These are phyloP conservation scores for Callipepla californica DNA, from an alignment of 2,113 vertebrate species.

Conservation along the genomic window DNA sequence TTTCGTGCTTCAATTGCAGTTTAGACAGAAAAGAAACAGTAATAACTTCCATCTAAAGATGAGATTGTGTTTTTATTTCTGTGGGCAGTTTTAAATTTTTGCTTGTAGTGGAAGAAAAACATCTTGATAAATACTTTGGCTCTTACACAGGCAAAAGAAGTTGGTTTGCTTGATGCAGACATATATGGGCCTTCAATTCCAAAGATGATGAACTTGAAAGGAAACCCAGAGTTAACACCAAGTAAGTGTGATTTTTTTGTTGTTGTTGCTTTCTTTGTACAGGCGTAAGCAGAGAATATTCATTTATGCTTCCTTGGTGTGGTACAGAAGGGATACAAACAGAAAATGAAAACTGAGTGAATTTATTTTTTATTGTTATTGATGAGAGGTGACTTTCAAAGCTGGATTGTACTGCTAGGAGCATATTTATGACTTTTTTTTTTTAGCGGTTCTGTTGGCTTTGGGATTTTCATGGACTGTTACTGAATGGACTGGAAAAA, in stretches of 20 bases:
- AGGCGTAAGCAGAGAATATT: background rate
- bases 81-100: background rate
- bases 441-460: background rate
- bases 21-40: background rate
- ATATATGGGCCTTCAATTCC: conserved; percentile 94
- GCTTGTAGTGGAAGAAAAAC: background rate
- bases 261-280: background rate
- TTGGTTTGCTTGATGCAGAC: conserved; percentile 95
- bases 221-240: conserved; percentile 90
- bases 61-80: background rate
- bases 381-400: background rate
- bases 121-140: background rate
- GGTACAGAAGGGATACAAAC: background rate
- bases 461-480: background rate
- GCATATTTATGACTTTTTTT: background rate
- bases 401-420: background rate
- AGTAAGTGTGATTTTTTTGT: conserved; percentile 80
- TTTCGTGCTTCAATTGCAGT: background rate
- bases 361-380: background rate
- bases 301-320: background rate
- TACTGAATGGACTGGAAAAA: background rate
- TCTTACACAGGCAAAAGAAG: conserved; percentile 80
- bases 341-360: background rate
- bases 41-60: background rate
- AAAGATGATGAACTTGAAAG: conserved; percentile 96